Evolutionary conservation across 2,888 invertebrate genomes (phyloP), one percentile per base, ranked within the genome.

Genomic region (Mayetiola destructor): DNA sequence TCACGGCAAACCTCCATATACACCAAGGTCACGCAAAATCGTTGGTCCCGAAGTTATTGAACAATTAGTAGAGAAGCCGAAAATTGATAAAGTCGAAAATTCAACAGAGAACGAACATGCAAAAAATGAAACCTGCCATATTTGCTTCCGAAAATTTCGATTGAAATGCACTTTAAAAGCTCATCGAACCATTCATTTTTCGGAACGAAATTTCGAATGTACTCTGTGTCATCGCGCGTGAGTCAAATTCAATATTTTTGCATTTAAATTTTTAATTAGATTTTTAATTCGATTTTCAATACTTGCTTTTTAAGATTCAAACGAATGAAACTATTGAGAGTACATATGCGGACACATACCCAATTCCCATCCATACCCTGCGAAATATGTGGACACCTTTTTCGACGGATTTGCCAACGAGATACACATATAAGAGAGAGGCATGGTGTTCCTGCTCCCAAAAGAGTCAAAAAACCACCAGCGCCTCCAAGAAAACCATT

Each of bases 341-440:
- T 27, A n/a, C 48, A 48, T 9, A 48, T 48, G 48, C 12, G 48
- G 27, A 48, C 27, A 2, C 48, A 48, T 9, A 48, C 48, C 2
- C 48, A 48, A 5, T 48, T 27, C 27, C 48, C 48, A 20, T 27
- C 48, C 14, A 48, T 48, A 23, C 27, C 23, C n/a, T 48, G 48
- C 9, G 14, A 48, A 27, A 48, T 48, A n/a, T 48, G 48, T 9
- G 5, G 16, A 27, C 23, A 48, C 23, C 48, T 23, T 9, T 48
- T 48, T 9, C 20, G 48, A 12, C 27, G 48, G 4, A 48, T 27
- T n/a, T 27, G 23, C 16, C 48, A 48, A 48, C 48, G 48, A 5
- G 48, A 48, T 48, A 48, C 23, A 27, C 48, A 48, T 48, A 48
- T 48, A 27, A 48, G 27, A 48, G 48, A 48, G 27, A 48, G 48